These are phyloP conservation scores for Maconellicoccus hirsutus DNA, from an alignment of 1,140 invertebrate genomes.

Conservation along the genomic window DNA sequence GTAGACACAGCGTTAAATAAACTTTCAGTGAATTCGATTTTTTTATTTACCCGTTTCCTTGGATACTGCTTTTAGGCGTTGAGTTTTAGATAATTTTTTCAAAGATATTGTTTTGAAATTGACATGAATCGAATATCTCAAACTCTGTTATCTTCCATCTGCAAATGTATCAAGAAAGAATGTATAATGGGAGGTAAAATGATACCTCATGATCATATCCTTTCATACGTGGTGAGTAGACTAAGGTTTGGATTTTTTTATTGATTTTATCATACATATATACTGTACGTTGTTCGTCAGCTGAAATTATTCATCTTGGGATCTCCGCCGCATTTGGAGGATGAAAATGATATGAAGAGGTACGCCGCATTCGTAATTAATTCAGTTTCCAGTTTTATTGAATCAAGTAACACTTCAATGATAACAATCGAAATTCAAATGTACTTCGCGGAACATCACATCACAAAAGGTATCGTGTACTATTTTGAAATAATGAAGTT, in stretches of 20 bases:
- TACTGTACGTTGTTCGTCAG: neutral
- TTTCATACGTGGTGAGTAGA: neutral
- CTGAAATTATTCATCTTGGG: neutral
- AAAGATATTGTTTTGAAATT: neutral
- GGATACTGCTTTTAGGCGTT: neutral
- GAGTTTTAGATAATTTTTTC: neutral
- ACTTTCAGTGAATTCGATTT: no score
- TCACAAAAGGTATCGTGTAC: neutral
- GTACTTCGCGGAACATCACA: neutral
- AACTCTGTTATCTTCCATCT: neutral
- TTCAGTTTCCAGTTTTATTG: neutral
- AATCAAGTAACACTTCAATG: neutral
- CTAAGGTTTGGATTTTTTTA: no score
- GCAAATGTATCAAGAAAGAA: neutral
- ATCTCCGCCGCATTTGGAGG: neutral
- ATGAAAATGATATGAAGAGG: neutral
- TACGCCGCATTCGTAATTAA: neutral
- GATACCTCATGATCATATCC: neutral
- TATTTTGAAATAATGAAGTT: neutral
- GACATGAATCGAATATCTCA: neutral
- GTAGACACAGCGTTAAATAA: no score
- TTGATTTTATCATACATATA: no score
- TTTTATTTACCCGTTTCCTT: neutral
- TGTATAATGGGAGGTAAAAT: neutral
- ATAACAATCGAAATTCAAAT: neutral